These are phyloP conservation scores for Macropis europaea DNA, from an alignment of 2,888 invertebrate genomes.

Conservation along the genomic window DNA sequence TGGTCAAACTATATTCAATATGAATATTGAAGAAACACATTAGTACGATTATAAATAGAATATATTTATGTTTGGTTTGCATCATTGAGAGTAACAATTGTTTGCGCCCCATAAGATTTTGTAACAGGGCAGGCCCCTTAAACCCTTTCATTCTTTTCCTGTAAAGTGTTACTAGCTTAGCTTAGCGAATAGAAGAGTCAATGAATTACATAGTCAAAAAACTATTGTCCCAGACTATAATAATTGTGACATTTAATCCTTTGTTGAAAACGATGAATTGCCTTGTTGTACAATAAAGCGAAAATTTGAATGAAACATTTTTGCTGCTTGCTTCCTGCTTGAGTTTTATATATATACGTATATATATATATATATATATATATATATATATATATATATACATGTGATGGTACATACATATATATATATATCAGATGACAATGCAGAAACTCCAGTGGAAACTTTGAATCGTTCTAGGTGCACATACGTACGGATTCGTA, in stretches of 20 bases:
- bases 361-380: no score
- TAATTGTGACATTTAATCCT: slow-evolving; percentile 76
- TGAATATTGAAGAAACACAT: slow-evolving; percentile 60
- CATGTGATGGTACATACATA: no score
- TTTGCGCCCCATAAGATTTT: slow-evolving; percentile 72
- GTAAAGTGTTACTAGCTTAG: slow-evolving; percentile 75
- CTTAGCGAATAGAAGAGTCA: slow-evolving; percentile 71
- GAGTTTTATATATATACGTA: slow-evolving; percentile 68
- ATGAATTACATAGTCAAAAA: slow-evolving; percentile 73
- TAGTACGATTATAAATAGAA: slow-evolving; percentile 69
- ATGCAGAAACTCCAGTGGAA: slow-evolving; percentile 52
- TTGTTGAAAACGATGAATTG: slow-evolving; percentile 76
- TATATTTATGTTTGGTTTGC: slow-evolving; percentile 75
- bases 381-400: no score
- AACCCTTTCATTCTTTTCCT: slow-evolving; percentile 65
- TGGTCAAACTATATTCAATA: slow-evolving; percentile 67
- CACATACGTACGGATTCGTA: background rate
- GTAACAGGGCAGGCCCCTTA: slow-evolving; percentile 77
- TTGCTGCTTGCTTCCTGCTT: slow-evolving; percentile 77
- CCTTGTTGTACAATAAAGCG: slow-evolving; percentile 77
- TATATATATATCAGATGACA: no score
- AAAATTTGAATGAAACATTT: slow-evolving; percentile 75
- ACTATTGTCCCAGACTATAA: slow-evolving; percentile 71
- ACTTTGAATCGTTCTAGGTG: slow-evolving; percentile 22
- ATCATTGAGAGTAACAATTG: slow-evolving; percentile 72